Evolutionary conservation across 2,888 invertebrate genomes (phyloP).

Genomic region (Rosalia funebris): DNA sequence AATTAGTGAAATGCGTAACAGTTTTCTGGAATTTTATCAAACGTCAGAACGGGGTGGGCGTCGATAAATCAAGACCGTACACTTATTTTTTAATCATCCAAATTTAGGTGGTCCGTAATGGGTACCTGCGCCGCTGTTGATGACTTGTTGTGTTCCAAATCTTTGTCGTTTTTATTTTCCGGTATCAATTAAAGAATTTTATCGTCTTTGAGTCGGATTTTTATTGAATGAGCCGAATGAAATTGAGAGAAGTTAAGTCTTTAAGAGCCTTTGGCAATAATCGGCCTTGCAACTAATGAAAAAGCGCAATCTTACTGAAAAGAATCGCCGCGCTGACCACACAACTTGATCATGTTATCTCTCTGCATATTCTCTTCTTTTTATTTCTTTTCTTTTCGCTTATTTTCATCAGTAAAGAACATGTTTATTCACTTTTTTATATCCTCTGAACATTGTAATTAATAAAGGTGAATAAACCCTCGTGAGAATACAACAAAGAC

Average conservation of each 20-base stretch:
- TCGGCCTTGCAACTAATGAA: conserved; percentile 24
- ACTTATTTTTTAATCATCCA: too few species aligned
- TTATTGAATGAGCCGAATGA: conserved; percentile 14
- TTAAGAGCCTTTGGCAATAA: conserved; percentile 13
- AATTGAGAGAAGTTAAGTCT: conserved; percentile 16
- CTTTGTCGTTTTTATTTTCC: conserved; percentile 4
- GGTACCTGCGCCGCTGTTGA: too few species aligned
- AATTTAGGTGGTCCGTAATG: too few species aligned
- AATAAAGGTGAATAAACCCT: conserved; percentile 16
- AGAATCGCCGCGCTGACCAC: conserved; percentile 18
- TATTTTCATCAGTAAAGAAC: conserved; percentile 23
- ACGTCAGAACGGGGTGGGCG: too few species aligned
- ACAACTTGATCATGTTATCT: conserved; percentile 17
- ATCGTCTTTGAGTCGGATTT: conserved; percentile 15
- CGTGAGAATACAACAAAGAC: not conserved
- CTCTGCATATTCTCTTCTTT: conserved; percentile 10
- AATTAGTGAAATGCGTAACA: too few species aligned
- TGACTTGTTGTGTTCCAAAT: too few species aligned
- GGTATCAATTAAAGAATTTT: conserved; percentile 18
- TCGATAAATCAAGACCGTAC: too few species aligned
- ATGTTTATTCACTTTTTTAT: conserved; percentile 24
- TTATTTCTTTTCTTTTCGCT: conserved; percentile 19
- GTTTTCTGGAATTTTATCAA: too few species aligned
- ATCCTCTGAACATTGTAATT: conserved; percentile 10
- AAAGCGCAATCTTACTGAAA: conserved; percentile 18